Base-by-base conservation (phyloP, 2,888 invertebrate genomes). In the Falcaria lacertinaria region DNA sequence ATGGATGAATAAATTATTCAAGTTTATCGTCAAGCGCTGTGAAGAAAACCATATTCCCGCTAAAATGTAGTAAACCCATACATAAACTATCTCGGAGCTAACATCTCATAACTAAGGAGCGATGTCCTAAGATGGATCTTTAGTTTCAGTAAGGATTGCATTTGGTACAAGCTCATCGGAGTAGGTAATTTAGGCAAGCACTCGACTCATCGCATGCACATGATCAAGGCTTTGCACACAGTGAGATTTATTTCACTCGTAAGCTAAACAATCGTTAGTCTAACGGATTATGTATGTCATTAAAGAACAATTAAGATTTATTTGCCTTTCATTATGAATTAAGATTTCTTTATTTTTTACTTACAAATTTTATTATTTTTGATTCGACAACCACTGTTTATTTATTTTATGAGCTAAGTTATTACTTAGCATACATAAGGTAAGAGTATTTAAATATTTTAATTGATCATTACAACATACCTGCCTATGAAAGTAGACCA, bases 71-170 rank as follows among this genome's bases (percentile, higher is more conserved):
- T 28, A 28, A 7, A 28, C 28, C 7, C 28, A 28, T 28, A 28
- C 38, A 52, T 48, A 57, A 54, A 58, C 54, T 58, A 59, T 54
- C 54, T 48, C 34, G 37, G 44, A 54, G 41, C 28, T 11, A 28
- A 47, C 45, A 52, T 50, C 54, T 50, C 48, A 51, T 51, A 57
- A 54, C 56, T 56, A 59, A 28, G 28, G 8, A 28, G 52, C 33
- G 19, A 14, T 41, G 45, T 45, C 41, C 39, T 33, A 34, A 28
- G 28, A 28, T 44, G 55, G 53, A 57, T 54, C 57, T 57, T 60
- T 44, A 47, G 39, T 45, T 17, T 36, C 43, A 53, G 57, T 52
- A 54, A 57, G 50, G 8, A 28, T 28, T 28, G 28, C 28, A 28
- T 28, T 28, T 11, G 28, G 28, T 28, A 28, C 11, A 11, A 28